Conservation (phyloP, 2,888 invertebrate species). For the Nemurella pictetii region DNA sequence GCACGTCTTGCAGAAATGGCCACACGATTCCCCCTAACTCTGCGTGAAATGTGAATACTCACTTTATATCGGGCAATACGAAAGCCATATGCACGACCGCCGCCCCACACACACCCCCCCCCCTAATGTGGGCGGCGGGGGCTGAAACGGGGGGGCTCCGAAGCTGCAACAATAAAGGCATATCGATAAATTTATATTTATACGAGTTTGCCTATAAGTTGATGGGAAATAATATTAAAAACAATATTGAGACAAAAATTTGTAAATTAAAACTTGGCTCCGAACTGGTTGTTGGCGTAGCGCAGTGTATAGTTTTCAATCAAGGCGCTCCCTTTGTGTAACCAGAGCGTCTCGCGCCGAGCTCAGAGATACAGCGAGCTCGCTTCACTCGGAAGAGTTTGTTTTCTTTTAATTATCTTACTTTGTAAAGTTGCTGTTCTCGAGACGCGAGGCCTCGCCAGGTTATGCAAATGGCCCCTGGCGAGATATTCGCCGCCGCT, state of each 20-base stretch:
- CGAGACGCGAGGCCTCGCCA: constrained; percentile 1
- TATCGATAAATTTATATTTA: not conserved
- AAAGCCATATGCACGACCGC: not conserved
- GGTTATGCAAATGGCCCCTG: constrained; percentile 14
- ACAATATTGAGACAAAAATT: constrained; percentile 1
- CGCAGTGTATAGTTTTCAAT: not conserved
- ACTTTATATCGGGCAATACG: not conserved
- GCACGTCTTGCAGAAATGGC: not conserved
- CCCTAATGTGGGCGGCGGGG: not conserved
- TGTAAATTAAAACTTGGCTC: not conserved
- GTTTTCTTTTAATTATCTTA: constrained; percentile 29
- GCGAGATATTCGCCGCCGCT: not conserved
- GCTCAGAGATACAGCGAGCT: not conserved
- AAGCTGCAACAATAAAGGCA: not conserved
- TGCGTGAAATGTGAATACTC: not conserved
- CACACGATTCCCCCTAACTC: not conserved
- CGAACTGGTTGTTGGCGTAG: not conserved
- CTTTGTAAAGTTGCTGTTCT: constrained; percentile 14
- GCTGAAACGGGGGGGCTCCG: not conserved
- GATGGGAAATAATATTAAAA: not conserved
- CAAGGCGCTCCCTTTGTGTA: not conserved
- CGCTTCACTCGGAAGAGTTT: not conserved
- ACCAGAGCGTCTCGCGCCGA: not conserved
- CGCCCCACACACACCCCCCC: not conserved
- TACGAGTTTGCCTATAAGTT: not conserved